Percentiles rank a stretch among this genome's conserved stretches.
Conservation (phyloP, 2,888 invertebrate genomes). For the Drosophila formosana region DNA sequence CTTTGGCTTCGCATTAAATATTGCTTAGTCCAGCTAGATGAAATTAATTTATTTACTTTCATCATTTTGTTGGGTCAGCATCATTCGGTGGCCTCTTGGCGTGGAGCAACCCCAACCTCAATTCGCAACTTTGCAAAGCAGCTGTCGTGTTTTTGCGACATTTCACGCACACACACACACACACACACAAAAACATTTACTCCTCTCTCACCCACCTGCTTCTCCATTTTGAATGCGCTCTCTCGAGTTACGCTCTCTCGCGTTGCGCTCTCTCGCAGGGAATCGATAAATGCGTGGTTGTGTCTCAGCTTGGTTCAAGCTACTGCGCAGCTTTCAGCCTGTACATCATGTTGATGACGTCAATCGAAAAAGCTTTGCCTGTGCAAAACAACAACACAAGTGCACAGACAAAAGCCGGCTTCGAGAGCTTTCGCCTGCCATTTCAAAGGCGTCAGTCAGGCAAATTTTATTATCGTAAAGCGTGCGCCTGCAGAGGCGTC, state of each 20-base stretch:
- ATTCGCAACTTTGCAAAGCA: constrained; percentile 17
- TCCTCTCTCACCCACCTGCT: constrained; percentile 5
- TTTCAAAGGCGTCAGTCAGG: constrained; percentile 64
- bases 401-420: constrained; percentile 71
- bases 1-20: background rate
- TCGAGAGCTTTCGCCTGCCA: constrained; percentile 64
- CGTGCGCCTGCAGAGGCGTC: constrained; percentile 54
- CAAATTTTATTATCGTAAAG: constrained; percentile 71
- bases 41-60: background rate
- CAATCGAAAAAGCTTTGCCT: constrained; percentile 82
- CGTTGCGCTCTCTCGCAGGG: constrained; percentile 1
- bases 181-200: constrained; percentile 16
- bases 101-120: constrained; percentile 21
- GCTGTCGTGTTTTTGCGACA: constrained; percentile 56
- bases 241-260: constrained; percentile 8
- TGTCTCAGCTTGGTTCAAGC: constrained; percentile 55
- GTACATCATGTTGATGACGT: constrained; percentile 78
- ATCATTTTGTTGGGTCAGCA: background rate
- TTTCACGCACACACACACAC: constrained; percentile 39
- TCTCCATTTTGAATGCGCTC: background rate
- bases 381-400: constrained; percentile 59
- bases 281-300: constrained; percentile 78
- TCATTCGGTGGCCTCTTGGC: background rate
- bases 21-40: background rate
- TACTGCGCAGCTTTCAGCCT: constrained; percentile 74